These are phyloP conservation scores for Dascillus cervinus DNA, from an alignment of 2,888 invertebrate species.

Conservation along the genomic window DNA sequence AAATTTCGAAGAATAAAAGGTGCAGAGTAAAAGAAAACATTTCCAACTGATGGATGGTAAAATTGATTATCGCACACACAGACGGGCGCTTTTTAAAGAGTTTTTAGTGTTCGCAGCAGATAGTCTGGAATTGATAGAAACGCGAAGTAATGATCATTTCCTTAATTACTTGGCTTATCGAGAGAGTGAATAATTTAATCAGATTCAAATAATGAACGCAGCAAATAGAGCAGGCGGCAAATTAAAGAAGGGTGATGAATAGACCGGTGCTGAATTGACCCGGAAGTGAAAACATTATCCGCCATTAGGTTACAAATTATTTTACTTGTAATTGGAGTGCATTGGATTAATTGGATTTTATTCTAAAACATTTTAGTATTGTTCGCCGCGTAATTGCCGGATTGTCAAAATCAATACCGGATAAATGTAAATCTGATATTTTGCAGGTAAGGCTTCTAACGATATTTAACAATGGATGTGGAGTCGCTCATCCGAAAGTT, in stretches of 20 bases:
- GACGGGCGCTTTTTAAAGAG: no score
- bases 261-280: conserved; percentile 14
- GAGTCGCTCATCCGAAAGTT: no score
- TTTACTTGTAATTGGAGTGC: conserved; percentile 14
- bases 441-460: no score
- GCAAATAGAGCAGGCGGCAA: conserved; percentile 19
- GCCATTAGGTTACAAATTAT: conserved; percentile 19
- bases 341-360: conserved; percentile 19
- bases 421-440: no score
- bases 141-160: conserved; percentile 29
- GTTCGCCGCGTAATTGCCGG: no score
- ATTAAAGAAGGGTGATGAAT: conserved; percentile 23
- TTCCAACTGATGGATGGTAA: no score
- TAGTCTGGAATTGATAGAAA: conserved; percentile 18
- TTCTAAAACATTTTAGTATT: no score
- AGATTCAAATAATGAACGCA: conserved; percentile 24
- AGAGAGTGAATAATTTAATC: conserved; percentile 32
- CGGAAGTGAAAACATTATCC: conserved; percentile 20
- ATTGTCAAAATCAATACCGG: no score
- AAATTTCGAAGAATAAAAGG: no score
- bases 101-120: conserved; percentile 24
- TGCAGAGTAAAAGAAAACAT: no score
- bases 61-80: no score
- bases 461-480: no score
- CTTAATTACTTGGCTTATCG: conserved; percentile 34